phyloP scores from a whole-genome alignment of 2,888 invertebrate species.

The Zaprionus bogoriensis region DNA sequence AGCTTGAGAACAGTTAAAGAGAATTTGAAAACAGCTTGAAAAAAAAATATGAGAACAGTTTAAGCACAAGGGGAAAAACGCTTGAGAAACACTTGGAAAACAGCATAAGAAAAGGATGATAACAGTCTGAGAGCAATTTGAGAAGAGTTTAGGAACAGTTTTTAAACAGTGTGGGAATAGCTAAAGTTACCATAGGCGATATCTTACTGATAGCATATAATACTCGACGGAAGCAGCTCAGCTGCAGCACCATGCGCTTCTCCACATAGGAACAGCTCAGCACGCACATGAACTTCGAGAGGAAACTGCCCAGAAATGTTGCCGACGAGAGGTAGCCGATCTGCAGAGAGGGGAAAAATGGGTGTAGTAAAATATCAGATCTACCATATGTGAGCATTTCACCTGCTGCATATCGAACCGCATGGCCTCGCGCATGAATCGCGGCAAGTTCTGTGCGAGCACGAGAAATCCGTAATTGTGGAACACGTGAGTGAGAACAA shows the following conservation, averaged over 20 bases:
- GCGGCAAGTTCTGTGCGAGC: conserved; percentile 81
- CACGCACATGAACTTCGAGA: conserved; percentile 68
- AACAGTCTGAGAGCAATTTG: background rate
- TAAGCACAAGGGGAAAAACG: too few relatives aligned
- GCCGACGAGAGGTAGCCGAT: conserved; percentile 70
- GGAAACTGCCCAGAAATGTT: conserved; percentile 71
- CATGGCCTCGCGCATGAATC: conserved; percentile 83
- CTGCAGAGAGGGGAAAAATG: conserved; percentile 29
- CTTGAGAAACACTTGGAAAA: too few relatives aligned
- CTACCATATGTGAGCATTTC: too few relatives aligned
- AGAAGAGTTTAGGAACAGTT: too few relatives aligned
- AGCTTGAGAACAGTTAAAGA: too few relatives aligned
- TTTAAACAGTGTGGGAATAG: accelerated
- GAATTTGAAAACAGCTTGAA: too few relatives aligned
- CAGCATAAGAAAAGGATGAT: too few relatives aligned
- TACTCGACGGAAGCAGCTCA: conserved; percentile 65
- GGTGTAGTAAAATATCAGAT: too few relatives aligned
- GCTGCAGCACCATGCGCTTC: conserved; percentile 43
- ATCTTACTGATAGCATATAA: conserved; percentile 68
- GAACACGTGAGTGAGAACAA: conserved; percentile 83
- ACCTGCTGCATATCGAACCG: conserved; percentile 82
- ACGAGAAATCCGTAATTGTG: conserved; percentile 83
- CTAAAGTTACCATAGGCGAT: too few relatives aligned
- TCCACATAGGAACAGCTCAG: conserved; percentile 62
- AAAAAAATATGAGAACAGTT: too few relatives aligned